phyloP scores from a whole-genome alignment of 1,140 invertebrate species.

The Cotesia typhae region DNA sequence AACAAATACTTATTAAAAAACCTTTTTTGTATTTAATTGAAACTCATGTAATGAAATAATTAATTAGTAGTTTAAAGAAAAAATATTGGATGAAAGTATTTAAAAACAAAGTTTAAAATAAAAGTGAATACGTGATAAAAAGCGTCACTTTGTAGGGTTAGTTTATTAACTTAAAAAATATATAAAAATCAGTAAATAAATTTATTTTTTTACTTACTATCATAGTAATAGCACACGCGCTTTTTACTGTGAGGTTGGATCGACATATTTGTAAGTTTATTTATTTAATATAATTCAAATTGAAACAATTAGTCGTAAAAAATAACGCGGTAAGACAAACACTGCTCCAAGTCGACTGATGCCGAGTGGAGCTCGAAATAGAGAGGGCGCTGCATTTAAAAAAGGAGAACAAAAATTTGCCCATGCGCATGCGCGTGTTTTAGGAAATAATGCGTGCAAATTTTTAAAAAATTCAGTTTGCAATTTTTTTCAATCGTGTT shows the following conservation, averaged over 20 bases:
- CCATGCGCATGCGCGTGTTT: no score
- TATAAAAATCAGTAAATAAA: conserved; percentile 30
- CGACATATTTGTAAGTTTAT: conserved; percentile 65
- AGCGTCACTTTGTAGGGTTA: background rate
- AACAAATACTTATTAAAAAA: background rate
- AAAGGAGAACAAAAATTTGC: no score
- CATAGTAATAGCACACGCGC: conserved; percentile 98
- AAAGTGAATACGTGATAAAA: conserved; percentile 5
- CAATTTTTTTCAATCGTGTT: no score
- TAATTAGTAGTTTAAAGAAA: conserved; percentile 24
- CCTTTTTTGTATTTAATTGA: background rate
- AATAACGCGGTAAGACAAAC: background rate
- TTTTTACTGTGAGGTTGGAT: conserved; percentile 87
- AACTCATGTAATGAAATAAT: background rate
- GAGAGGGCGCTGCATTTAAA: no score
- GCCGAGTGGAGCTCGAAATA: no score
- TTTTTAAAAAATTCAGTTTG: no score
- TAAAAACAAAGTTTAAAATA: conserved; percentile 20
- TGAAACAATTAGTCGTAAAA: no score
- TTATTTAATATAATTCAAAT: background rate
- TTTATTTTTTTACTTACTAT: conserved; percentile 82
- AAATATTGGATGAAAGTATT: conserved; percentile 2
- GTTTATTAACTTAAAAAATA: background rate
- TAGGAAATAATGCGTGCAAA: no score
- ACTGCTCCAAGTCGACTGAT: no score